phyloP scores from a whole-genome alignment of 2,113 vertebrate genomes.

The Clarias batrachus region DNA sequence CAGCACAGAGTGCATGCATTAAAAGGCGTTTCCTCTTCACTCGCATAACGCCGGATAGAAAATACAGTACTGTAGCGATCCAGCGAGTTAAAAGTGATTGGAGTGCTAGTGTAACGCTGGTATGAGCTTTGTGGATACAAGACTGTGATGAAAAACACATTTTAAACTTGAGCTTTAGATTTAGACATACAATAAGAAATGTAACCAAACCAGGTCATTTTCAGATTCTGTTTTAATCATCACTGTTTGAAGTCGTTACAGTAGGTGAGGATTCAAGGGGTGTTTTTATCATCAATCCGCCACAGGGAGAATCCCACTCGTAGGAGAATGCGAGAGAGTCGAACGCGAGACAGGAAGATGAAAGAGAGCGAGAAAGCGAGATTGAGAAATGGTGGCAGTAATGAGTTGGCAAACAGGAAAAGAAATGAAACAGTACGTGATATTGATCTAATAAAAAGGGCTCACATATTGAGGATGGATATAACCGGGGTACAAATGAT shows the following conservation, averaged over 20 bases:
- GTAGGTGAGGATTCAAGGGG: not conserved
- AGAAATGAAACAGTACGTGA: not conserved
- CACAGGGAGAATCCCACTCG: not conserved
- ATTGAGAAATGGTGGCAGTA: not conserved
- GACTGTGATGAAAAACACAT: not conserved
- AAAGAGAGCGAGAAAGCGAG: not conserved
- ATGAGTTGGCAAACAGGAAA: not conserved
- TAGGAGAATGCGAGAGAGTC: no score
- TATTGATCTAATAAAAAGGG: not conserved
- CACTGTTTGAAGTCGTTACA: not conserved
- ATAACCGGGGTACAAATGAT: not conserved
- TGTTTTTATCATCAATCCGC: not conserved
- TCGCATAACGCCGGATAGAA: not conserved
- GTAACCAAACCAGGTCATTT: not conserved
- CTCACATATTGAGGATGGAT: not conserved
- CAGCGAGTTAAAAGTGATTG: not conserved
- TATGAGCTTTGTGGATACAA: not conserved
- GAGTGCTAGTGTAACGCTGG: not conserved
- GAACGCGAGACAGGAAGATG: not conserved
- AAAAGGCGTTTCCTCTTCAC: not conserved
- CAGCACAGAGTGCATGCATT: not conserved
- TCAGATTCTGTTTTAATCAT: not conserved
- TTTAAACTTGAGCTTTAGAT: not conserved
- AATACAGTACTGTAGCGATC: not conserved
- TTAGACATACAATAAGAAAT: no score